Conservation (phyloP, 2,113 vertebrate species). For the Chloebia gouldiae region DNA sequence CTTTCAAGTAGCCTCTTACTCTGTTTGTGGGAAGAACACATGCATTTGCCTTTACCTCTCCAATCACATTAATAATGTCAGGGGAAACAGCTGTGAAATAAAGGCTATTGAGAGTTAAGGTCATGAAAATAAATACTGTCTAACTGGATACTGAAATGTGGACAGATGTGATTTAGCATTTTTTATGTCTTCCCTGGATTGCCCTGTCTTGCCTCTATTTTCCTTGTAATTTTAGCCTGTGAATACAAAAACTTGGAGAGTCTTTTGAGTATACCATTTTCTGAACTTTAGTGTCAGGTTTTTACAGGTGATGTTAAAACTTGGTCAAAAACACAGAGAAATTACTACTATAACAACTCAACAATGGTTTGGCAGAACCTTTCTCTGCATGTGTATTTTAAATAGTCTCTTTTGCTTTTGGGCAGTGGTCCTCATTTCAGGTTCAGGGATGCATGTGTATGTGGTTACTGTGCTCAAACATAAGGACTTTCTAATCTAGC, state of each 20-base stretch:
- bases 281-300: background rate
- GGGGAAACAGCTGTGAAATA: background rate
- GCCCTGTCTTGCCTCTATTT: background rate
- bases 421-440: background rate
- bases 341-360: background rate
- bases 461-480: background rate
- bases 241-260: background rate
- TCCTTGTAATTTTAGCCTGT: background rate
- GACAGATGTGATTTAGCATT: background rate
- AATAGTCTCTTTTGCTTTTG: background rate
- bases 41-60: background rate
- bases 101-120: background rate
- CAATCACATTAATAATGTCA: background rate
- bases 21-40: background rate
- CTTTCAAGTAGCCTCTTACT: background rate
- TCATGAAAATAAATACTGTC: background rate
- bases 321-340: background rate
- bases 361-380: background rate
- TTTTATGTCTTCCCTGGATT: background rate
- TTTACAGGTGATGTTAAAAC: background rate
- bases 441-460: background rate
- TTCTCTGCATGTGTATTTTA: rapidly evolving
- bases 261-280: background rate
- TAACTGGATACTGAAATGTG: background rate
- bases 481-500: background rate